These are phyloP conservation scores for Machaerirhynchus nigripectus DNA, from an alignment of 2,113 vertebrate species.

Conservation along the genomic window DNA sequence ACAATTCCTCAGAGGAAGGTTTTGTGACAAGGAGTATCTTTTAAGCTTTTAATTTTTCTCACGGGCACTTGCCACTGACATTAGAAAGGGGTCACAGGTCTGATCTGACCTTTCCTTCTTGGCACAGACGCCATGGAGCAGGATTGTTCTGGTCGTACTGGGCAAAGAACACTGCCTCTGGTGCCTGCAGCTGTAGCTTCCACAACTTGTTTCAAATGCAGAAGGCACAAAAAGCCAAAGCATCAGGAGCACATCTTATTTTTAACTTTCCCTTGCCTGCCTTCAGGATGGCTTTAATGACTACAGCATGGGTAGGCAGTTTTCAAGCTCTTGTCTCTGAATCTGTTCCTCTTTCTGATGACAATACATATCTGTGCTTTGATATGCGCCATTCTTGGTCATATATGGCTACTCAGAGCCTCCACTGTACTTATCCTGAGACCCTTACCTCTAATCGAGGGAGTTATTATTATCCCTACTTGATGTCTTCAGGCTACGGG, in stretches of 20 bases:
- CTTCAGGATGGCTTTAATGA: background rate
- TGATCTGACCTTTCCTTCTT: background rate
- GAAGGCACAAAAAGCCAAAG: background rate
- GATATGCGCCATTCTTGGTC: background rate
- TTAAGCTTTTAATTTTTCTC: background rate
- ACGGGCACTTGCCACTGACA: background rate
- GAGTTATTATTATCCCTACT: background rate
- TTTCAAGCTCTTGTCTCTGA: background rate
- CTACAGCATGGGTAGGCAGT: background rate
- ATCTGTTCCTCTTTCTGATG: background rate
- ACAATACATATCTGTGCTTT: background rate
- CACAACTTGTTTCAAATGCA: background rate
- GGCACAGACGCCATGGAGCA: background rate
- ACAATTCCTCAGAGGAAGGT: background rate
- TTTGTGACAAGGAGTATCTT: background rate
- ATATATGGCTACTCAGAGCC: background rate
- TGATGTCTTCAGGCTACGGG: background rate
- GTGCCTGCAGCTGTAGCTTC: background rate
- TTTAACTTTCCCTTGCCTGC: background rate
- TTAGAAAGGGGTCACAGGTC: background rate
- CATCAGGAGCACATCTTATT: background rate
- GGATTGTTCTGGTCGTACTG: background rate
- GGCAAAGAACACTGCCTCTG: fast-evolving
- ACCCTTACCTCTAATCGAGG: background rate
- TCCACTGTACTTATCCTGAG: background rate